Conservation (phyloP, 2,113 vertebrate genomes). For the Ursus arctos region DNA sequence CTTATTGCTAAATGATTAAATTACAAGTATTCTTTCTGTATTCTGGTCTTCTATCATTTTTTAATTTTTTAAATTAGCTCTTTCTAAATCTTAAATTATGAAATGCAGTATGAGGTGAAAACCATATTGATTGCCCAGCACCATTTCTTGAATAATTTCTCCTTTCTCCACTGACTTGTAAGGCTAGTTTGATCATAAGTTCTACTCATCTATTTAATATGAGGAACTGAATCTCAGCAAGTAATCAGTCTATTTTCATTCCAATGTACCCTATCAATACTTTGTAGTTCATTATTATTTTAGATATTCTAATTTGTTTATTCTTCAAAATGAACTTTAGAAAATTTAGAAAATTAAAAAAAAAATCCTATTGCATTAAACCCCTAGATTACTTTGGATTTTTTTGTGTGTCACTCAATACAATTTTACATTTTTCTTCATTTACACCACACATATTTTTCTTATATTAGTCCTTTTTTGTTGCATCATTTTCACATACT, state of each 20-base stretch:
- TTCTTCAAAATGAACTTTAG: background rate
- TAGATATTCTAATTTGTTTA: background rate
- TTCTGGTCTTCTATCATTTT: background rate
- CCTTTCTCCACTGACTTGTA: background rate
- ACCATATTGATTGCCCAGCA: background rate
- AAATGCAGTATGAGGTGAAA: background rate
- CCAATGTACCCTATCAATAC: background rate
- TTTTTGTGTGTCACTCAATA: background rate
- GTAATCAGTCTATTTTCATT: background rate
- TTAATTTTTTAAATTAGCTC: background rate
- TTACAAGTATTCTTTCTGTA: background rate
- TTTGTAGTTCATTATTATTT: background rate
- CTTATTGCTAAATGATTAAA: background rate
- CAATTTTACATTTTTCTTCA: background rate
- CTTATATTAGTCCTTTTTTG: background rate
- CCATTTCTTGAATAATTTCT: background rate
- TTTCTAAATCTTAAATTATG: background rate
- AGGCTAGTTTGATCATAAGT: background rate
- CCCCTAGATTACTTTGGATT: background rate
- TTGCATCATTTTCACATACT: background rate
- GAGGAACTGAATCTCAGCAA: background rate
- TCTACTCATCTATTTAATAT: background rate
- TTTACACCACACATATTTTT: background rate
- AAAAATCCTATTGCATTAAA: background rate
- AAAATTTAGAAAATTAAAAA: background rate